Evolutionary conservation across 2,888 invertebrate species (phyloP), one percentile per base, ranked within the genome.

Genomic region (Cheilosia grossa): DNA sequence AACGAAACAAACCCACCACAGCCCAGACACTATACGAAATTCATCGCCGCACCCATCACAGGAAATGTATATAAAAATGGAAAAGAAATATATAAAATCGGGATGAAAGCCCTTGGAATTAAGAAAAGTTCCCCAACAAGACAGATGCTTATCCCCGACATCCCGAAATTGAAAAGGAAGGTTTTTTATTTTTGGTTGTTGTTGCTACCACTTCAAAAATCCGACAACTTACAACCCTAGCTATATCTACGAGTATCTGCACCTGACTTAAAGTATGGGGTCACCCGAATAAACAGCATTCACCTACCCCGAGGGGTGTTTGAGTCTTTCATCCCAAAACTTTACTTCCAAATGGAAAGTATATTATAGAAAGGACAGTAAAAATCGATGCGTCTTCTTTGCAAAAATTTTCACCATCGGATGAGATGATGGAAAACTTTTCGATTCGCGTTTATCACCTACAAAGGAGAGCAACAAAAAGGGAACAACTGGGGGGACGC

Each of bases 351-450:
- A 82, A 82, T 73, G 66, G 63, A 78, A 82, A 81, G 75, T 70
- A 58, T 75, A 64, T 49, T 49, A 21, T 40, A 63, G 37, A 7
- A 58, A 47, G 21, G 2, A 61, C 49, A 59, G 49, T 40, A 44
- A 82, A 74, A 77, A 78, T 73, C 82, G 78, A 82, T 78, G 33
- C 24, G 17, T 19, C 24, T 53, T 66, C 58, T 53, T 54, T 53
- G 58, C 10, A 15, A 24, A 27, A 64, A 49, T 67, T 78, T 82
- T 69, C 70, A 54, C 51, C 49, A 17, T 13, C 15, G 17, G 19
- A 47, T 15, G 64, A 42, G 73, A 74, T 74, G 83, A 83, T 79
- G 79, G 42, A 79, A 73, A 78, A 79, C 73, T 79, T 83, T 83
- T 83, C 73, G 74, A 59, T 77, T 61, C 69, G 61, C 78, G 66